Evolutionary conservation across 2,113 vertebrate genomes (phyloP), one percentile per base, ranked within the genome.

Genomic region (Chlorodrepanis virens): DNA sequence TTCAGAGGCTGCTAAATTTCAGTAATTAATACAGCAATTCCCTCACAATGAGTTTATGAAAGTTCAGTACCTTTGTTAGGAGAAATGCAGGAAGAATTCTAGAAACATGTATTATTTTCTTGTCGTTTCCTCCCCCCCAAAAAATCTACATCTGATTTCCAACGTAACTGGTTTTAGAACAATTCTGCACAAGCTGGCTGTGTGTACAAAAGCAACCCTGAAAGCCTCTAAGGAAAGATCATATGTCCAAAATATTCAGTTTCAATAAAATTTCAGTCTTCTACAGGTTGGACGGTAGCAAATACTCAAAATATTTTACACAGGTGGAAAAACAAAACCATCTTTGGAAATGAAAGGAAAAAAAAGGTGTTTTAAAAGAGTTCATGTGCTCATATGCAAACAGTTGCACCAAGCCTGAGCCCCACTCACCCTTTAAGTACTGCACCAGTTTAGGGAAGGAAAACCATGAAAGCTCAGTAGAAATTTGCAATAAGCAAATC

Each of bases 281-380:
- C 8, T 44, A 37, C 28, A 80, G 33, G 4, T 19, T 53, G 11
- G n/a, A 61, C 6, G 61, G 14, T 4, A 3, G 22, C 16, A 79
- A 79, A 64, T 65, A 22, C 5, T 56, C 29, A 59, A 70, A 88
- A 42, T 25, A 1, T 27, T 80, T 44, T 27, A 57, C 37, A 10
- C 11, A 53, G 12, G 14, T 80, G 12, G 25, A n/a, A 19, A 5
- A 1, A 0, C 5, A 17, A 53, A 33, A 29, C 5, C 5, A 9
- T 39, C 21, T n/a, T 63, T 80, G 16, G 20, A 54, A 93, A 77
- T 18, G 21, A 57, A 57, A 18, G 49, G 27, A 11, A 72, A 5
- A 4, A 6, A 19, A 9, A 3, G 7, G 8, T 54, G 31, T 24
- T 56, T 81, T 64, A 18, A 22, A 47, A 57, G 37, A 27, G 17